These are phyloP conservation scores for Urocyon cinereoargenteus DNA, from an alignment of 2,797 vertebrate species.

Conservation along the genomic window DNA sequence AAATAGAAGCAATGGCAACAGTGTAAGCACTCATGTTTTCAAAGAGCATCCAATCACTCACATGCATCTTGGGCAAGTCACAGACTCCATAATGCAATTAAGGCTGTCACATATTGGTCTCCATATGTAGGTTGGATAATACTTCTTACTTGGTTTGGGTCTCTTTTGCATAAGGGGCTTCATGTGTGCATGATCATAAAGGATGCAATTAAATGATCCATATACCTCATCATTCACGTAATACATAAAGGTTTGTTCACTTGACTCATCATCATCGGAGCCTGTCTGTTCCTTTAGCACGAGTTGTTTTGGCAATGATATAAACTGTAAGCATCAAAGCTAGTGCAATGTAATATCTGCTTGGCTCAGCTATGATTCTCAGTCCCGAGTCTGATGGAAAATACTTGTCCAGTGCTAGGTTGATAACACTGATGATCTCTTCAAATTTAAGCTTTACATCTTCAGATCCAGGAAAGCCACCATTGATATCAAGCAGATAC, in stretches of 20 bases:
- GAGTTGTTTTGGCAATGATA: constrained; percentile 96
- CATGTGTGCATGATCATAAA: constrained; percentile 96
- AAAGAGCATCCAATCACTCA: constrained; percentile 97
- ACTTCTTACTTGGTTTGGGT: constrained; percentile 94
- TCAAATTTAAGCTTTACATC: constrained; percentile 96
- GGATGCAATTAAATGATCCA: constrained; percentile 97
- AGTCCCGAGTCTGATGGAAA: constrained; percentile 94
- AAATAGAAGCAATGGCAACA: constrained; percentile 95
- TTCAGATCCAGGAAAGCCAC: constrained; percentile 98
- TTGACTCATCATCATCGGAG: constrained; percentile 93
- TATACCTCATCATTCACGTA: constrained; percentile 98
- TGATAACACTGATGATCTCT: constrained; percentile 96
- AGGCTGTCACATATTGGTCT: constrained; percentile 98
- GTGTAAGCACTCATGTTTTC: constrained; percentile 99
- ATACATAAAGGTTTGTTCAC: constrained; percentile 96
- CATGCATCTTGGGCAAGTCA: constrained; percentile 93
- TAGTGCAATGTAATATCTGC: constrained; percentile 97
- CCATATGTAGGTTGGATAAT: constrained; percentile 97
- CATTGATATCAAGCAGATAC: constrained; percentile 96
- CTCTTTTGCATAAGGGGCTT: constrained; percentile 95
- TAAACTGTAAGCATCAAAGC: constrained; percentile 97
- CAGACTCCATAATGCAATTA: constrained; percentile 96
- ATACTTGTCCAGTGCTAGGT: constrained; percentile 95
- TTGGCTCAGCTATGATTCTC: constrained; percentile 95
- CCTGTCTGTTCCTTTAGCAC: constrained; percentile 92